phyloP scores from a whole-genome alignment of 53 echinoderm and acorn worm species.

The Temnopleurus reevesii region DNA sequence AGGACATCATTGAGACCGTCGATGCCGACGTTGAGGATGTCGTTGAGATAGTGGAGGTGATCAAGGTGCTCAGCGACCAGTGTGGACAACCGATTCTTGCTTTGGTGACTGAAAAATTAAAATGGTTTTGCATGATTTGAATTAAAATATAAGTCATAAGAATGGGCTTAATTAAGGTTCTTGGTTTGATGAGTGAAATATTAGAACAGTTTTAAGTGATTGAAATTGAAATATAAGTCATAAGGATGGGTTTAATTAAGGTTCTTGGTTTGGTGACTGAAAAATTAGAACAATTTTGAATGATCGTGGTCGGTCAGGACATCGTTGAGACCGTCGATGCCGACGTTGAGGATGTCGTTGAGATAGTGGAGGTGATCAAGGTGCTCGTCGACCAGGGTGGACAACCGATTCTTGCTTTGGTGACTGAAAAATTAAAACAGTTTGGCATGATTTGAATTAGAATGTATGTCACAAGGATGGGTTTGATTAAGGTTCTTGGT shows the following conservation, averaged over 20 bases:
- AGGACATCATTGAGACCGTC: slow-evolving; percentile 88
- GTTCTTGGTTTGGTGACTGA: slow-evolving; percentile 29
- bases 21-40: slow-evolving; percentile 87
- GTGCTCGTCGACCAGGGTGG: slow-evolving; percentile 89
- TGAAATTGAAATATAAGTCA: too few species aligned
- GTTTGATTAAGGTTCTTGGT: too few species aligned
- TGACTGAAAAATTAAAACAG: slow-evolving; percentile 16
- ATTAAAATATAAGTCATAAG: too few species aligned
- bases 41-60: slow-evolving; percentile 95
- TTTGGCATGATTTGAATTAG: too few species aligned
- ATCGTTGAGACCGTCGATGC: slow-evolving; percentile 85
- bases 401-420: slow-evolving; percentile 81
- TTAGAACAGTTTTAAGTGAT: too few species aligned
- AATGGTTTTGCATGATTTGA: too few species aligned
- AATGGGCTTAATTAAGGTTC: too few species aligned
- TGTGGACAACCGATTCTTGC: slow-evolving; percentile 81
- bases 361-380: slow-evolving; percentile 95
- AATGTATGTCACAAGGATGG: too few species aligned
- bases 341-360: slow-evolving; percentile 90
- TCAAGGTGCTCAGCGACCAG: slow-evolving; percentile 95
- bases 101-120: slow-evolving; percentile 51
- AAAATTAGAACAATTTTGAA: too few species aligned
- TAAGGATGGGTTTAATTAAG: too few species aligned
- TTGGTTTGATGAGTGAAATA: too few species aligned
- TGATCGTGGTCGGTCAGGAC: slow-evolving; percentile 90